Evolutionary conservation across 2,113 vertebrate genomes (phyloP).

Genomic region (Vombatus ursinus): DNA sequence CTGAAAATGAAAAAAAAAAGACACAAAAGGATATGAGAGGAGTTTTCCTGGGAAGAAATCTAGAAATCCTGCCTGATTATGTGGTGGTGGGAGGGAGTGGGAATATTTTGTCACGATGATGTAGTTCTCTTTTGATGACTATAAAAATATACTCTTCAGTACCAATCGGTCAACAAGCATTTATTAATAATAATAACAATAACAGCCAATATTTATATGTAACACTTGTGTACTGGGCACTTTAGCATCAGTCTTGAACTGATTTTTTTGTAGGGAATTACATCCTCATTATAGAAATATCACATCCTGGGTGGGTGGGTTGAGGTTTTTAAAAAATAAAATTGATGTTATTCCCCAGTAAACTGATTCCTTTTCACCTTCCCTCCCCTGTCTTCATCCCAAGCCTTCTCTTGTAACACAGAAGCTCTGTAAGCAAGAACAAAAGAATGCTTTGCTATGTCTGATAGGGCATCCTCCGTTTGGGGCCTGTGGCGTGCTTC

Average conservation of each 20-base stretch:
- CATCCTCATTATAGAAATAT: neutral
- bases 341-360: neutral
- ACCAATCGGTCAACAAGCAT: neutral
- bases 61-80: neutral
- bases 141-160: neutral
- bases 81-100: neutral
- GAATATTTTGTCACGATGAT: neutral
- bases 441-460: neutral
- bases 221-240: neutral
- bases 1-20: neutral
- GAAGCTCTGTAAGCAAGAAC: neutral
- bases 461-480: no score
- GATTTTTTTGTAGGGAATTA: neutral
- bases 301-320: neutral
- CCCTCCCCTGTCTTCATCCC: no score
- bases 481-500: no score
- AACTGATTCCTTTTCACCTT: neutral
- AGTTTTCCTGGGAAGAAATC: neutral
- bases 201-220: neutral
- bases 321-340: no score
- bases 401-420: neutral
- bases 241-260: neutral
- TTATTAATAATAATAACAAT: neutral
- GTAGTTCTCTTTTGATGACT: neutral
- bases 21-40: neutral